These are phyloP conservation scores for Apis cerana DNA, from an alignment of 1,140 invertebrate species.

Conservation along the genomic window DNA sequence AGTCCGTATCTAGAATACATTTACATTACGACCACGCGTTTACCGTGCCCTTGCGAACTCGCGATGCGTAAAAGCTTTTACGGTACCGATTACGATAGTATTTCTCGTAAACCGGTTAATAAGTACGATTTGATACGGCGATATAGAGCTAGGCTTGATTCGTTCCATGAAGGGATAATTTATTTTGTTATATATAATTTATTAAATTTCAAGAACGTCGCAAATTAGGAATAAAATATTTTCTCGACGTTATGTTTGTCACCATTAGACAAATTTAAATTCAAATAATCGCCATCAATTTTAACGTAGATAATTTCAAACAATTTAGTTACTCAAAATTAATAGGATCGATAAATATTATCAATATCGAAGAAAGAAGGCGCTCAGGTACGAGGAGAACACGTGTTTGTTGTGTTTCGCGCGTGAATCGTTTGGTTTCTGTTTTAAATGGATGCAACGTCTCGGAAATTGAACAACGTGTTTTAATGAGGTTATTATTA, in stretches of 20 bases:
- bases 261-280: neutral
- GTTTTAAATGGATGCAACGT: constrained; percentile 7
- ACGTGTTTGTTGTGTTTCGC: constrained; percentile 35
- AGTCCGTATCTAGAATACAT: neutral
- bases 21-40: neutral
- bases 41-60: neutral
- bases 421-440: constrained; percentile 37
- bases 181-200: neutral
- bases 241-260: neutral
- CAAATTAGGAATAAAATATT: neutral
- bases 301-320: neutral
- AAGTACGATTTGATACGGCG: neutral
- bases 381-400: constrained; percentile 39
- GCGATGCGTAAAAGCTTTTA: constrained; percentile 10
- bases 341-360: neutral
- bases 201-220: neutral
- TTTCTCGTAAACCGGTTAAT: constrained; percentile 37
- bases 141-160: neutral
- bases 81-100: constrained; percentile 15
- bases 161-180: neutral
- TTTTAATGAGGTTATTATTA: neutral
- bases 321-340: no score
- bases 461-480: constrained; percentile 14
- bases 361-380: constrained; percentile 14
- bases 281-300: neutral